Base-by-base conservation (phyloP, 2,888 invertebrate genomes). In the Macrophya annulata region DNA sequence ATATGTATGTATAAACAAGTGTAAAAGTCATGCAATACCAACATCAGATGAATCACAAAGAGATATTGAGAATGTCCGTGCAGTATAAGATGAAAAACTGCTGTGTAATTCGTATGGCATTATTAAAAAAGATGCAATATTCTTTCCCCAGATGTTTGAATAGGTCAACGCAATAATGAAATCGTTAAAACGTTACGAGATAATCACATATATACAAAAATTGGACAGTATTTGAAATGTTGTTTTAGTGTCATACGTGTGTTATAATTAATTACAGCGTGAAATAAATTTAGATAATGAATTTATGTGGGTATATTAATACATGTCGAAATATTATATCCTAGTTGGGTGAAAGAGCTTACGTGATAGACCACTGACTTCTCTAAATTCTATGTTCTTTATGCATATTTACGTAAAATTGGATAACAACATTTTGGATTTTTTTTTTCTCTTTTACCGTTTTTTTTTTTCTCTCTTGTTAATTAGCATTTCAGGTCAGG, bases 401-500 rank as follows among this genome's bases (percentile, higher is more conserved):
- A 81, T 62, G 21, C 81, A 6, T 81, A 31, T 81, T 77, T 77
- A 77, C 77, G 59, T 59, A 79, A 81, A 81, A 81, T 43, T 81
- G 59, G 81, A 62, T 81, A 81, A 40, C 40, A 62, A 25, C 17
- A 62, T 37, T 62, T 59, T 81, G 10, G 10, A 15, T 51, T 72
- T 43, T n/a, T 72, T 45, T 12, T 37, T 43, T n/a, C 43, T 45
- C 6, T 37, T 31, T 55, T n/a, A 17, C 55, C n/a, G n/a, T n/a
- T n/a, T n/a, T n/a, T n/a, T n/a, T n/a, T 4, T 68, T 68, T 37
- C 0, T 68, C 10, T 68, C 25, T 37, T 31, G 25, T 43, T n/a
- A 62, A 81, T 59, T 59, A 59, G 79, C 81, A 81, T 81, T 81
- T 81, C 37, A n/a, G 81, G 62, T 81, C 81, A 62, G 62, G 62